These are phyloP conservation scores for Caiman crocodilus DNA, from an alignment of 2,797 vertebrate species.

Conservation along the genomic window DNA sequence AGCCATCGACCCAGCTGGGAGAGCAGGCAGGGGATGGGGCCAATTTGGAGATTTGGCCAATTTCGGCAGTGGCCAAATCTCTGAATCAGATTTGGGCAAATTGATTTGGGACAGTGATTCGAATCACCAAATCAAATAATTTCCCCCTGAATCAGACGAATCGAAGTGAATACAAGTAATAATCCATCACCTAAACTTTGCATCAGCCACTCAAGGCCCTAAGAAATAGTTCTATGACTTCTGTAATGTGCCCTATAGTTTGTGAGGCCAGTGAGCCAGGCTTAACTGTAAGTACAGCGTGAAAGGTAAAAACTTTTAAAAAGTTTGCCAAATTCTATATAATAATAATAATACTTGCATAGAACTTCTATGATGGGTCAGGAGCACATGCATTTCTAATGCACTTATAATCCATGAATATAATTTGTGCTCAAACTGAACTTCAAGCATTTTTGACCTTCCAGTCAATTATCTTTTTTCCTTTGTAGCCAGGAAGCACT, in stretches of 20 bases:
- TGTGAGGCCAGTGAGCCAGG: not conserved
- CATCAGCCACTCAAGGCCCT: not conserved
- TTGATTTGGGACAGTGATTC: too few species aligned
- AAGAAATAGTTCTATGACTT: not conserved
- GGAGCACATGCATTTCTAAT: not conserved
- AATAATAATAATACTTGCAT: not conserved
- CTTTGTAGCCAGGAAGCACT: conserved; percentile 9
- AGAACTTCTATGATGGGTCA: not conserved
- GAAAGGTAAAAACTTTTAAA: not conserved
- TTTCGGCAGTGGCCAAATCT: too few species aligned
- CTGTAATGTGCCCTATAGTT: not conserved
- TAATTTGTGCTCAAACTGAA: not conserved
- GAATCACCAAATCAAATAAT: too few species aligned
- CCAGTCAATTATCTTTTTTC: not conserved
- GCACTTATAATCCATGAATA: not conserved
- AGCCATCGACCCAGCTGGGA: too few species aligned
- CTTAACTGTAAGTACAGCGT: conserved; percentile 1
- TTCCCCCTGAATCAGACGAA: too few species aligned
- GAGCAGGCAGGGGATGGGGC: too few species aligned
- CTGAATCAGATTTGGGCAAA: too few species aligned
- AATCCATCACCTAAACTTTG: too few species aligned
- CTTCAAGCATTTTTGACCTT: not conserved
- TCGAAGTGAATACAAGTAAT: too few species aligned
- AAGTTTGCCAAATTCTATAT: not conserved
- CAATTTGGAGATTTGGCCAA: too few species aligned